These are phyloP conservation scores for Embidobia sp. DNA, from an alignment of 2,888 invertebrate species.

Conservation along the genomic window DNA sequence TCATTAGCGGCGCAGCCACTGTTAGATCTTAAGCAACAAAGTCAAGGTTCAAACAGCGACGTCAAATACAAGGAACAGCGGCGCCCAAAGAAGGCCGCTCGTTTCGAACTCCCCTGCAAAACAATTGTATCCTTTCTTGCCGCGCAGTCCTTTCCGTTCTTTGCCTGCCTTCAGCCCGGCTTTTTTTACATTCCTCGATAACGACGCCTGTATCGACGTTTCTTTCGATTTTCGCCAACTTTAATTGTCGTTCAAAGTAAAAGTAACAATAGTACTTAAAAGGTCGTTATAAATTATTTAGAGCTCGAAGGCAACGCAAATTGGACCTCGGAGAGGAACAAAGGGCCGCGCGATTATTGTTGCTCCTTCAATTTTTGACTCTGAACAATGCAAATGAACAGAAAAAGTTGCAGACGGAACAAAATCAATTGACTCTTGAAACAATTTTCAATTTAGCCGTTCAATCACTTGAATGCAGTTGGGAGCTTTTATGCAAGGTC, in stretches of 20 bases:
- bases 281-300: slow-evolving; percentile 33
- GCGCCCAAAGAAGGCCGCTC: slow-evolving; percentile 21
- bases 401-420: too few species aligned
- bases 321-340: too few species aligned
- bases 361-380: too few species aligned
- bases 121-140: slow-evolving; percentile 36
- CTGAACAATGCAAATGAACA: too few species aligned
- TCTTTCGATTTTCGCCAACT: slow-evolving; percentile 36
- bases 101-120: slow-evolving; percentile 22
- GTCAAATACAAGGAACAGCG: slow-evolving; percentile 35
- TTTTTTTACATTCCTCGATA: slow-evolving; percentile 43
- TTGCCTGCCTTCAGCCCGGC: slow-evolving; percentile 15
- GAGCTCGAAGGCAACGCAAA: slow-evolving; percentile 5
- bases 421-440: too few species aligned
- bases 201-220: slow-evolving; percentile 38
- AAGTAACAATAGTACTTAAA: slow-evolving; percentile 39
- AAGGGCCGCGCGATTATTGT: too few species aligned
- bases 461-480: too few species aligned
- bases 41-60: slow-evolving; percentile 22
- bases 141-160: slow-evolving; percentile 11
- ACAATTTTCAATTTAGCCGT: too few species aligned
- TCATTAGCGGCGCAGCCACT: slow-evolving; percentile 28
- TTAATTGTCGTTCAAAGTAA: slow-evolving; percentile 46
- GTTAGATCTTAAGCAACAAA: slow-evolving; percentile 17
- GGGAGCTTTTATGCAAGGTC: too few species aligned